Conservation (phyloP, 2,888 invertebrate species). For the Marasmarcha lunaedactyla region DNA sequence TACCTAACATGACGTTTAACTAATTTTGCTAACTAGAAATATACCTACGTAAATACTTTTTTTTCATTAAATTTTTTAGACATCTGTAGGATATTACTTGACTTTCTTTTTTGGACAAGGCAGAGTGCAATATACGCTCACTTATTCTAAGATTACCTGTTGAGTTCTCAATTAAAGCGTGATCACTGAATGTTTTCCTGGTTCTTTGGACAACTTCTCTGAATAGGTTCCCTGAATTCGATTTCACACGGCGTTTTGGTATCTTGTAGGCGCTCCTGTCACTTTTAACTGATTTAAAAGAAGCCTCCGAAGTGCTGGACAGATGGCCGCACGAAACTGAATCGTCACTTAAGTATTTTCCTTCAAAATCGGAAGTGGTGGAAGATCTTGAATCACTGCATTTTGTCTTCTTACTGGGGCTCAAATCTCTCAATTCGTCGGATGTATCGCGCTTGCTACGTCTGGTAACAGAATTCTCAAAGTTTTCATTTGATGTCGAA, state of each 20-base stretch:
- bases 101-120: too few relatives aligned
- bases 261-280: conserved; percentile 41
- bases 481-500: conserved; percentile 31
- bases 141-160: too few relatives aligned
- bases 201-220: conserved; percentile 42
- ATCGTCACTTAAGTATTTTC: conserved; percentile 20
- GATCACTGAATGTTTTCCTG: not conserved
- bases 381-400: conserved; percentile 34
- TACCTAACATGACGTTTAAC: too few relatives aligned
- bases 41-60: too few relatives aligned
- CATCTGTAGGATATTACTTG: too few relatives aligned
- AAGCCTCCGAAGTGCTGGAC: conserved; percentile 43
- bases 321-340: conserved; percentile 26
- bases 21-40: too few relatives aligned
- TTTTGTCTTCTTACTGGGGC: conserved; percentile 46
- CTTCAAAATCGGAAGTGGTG: conserved; percentile 27
- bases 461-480: conserved; percentile 32
- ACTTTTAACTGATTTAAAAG: conserved; percentile 52
- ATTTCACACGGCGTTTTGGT: conserved; percentile 44
- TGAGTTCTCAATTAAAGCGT: not conserved
- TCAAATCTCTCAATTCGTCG: conserved; percentile 23
- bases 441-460: conserved; percentile 36
- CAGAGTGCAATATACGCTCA: too few relatives aligned
- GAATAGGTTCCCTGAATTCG: conserved; percentile 40
- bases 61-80: too few relatives aligned